phyloP scores from a whole-genome alignment of 2,113 vertebrate genomes.

The Megaceryle maxima region DNA sequence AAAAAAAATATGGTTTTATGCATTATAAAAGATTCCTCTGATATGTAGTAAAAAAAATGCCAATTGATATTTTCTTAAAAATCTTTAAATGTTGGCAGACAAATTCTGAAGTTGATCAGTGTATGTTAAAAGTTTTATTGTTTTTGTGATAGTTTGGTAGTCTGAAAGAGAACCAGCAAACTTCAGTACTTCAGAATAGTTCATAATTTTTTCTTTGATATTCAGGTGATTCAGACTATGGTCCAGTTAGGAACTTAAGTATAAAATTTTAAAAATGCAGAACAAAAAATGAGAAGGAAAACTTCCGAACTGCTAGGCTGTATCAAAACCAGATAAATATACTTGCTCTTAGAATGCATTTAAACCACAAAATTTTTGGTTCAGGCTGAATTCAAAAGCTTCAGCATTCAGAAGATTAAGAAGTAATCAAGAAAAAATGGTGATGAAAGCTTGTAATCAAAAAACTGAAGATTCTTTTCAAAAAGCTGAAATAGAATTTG shows the following conservation, averaged over 20 bases:
- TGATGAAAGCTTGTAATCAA: not conserved
- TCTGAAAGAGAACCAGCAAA: not conserved
- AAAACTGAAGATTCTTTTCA: not conserved
- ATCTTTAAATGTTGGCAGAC: not conserved
- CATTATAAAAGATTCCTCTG: not conserved
- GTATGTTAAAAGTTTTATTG: not conserved
- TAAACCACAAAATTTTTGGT: not conserved
- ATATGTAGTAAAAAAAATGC: fast-evolving
- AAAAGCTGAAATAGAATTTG: not conserved
- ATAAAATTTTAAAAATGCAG: not conserved
- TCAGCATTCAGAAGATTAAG: not conserved
- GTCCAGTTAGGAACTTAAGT: not conserved
- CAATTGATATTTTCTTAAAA: not conserved
- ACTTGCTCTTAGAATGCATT: not conserved
- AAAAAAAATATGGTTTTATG: not conserved
- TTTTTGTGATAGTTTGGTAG: not conserved
- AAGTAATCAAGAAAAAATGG: not conserved
- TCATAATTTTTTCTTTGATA: not conserved
- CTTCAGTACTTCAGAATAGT: not conserved
- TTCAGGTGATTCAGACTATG: not conserved
- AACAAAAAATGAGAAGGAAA: not conserved
- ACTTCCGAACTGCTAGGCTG: not conserved
- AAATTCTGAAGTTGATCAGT: not conserved
- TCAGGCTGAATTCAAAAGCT: not conserved
- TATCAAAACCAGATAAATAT: not conserved